These are phyloP conservation scores for Apamea crenata DNA, from an alignment of 2,888 invertebrate genomes.

Conservation along the genomic window DNA sequence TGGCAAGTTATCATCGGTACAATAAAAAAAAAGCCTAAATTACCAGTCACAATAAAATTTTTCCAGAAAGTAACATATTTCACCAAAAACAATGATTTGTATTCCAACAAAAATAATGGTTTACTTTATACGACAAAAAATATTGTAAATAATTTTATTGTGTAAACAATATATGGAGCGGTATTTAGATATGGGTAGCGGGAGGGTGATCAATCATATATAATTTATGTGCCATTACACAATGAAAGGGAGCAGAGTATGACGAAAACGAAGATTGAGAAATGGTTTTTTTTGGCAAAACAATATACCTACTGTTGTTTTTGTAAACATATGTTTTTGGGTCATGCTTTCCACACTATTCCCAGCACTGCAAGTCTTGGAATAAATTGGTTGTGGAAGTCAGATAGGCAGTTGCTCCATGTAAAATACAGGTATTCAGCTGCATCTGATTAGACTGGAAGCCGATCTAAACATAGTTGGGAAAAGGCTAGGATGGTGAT, in stretches of 20 bases:
- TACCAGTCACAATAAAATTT: slow-evolving; percentile 17
- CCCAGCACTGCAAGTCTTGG: not conserved
- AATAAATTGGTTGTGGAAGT: too few relatives aligned
- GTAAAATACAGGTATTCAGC: too few relatives aligned
- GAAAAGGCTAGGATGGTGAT: too few relatives aligned
- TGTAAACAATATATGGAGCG: slow-evolving; percentile 57
- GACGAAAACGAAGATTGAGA: slow-evolving; percentile 51
- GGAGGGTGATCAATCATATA: slow-evolving; percentile 63
- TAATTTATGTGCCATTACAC: slow-evolving; percentile 68
- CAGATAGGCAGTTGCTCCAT: too few relatives aligned
- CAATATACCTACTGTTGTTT: slow-evolving; percentile 5
- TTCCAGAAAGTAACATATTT: slow-evolving; percentile 33
- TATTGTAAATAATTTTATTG: slow-evolving; percentile 57
- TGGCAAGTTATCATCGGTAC: not conserved
- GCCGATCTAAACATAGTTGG: too few relatives aligned
- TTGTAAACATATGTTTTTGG: slow-evolving; percentile 1
- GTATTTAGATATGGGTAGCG: slow-evolving; percentile 62
- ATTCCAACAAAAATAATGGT: slow-evolving; percentile 53
- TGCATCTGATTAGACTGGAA: too few relatives aligned
- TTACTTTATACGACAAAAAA: slow-evolving; percentile 55
- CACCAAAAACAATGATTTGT: slow-evolving; percentile 52
- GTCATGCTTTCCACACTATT: not conserved
- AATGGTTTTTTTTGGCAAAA: slow-evolving; percentile 46
- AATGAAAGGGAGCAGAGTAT: slow-evolving; percentile 53
- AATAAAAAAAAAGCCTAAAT: not conserved